These are phyloP conservation scores for Symphodus melops DNA, from an alignment of 2,113 vertebrate species.

Conservation along the genomic window DNA sequence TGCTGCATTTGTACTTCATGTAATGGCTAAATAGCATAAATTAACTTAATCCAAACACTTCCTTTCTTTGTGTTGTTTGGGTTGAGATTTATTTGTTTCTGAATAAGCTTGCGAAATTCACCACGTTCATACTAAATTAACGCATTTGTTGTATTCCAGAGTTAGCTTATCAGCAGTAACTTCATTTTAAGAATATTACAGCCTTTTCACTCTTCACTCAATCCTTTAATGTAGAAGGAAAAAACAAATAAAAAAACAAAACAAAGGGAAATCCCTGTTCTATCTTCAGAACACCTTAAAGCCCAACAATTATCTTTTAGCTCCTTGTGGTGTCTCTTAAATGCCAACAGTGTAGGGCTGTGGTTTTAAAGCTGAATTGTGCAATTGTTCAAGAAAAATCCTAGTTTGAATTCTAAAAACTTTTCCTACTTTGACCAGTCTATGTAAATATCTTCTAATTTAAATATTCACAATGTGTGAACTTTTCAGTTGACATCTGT, in stretches of 20 bases:
- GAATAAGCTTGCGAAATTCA: background rate
- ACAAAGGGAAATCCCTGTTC: constrained; percentile 4
- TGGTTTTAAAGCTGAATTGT: constrained; percentile 29
- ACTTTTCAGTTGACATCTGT: constrained; percentile 16
- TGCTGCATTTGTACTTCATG: constrained; percentile 1
- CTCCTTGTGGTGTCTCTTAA: constrained; percentile 1
- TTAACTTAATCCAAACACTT: background rate
- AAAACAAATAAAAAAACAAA: background rate
- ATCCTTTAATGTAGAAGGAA: background rate
- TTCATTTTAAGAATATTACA: background rate
- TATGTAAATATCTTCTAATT: constrained; percentile 4
- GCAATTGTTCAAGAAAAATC: too few species aligned
- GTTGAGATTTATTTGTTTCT: background rate
- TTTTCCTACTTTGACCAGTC: background rate
- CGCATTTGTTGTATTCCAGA: background rate
- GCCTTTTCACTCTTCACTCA: background rate
- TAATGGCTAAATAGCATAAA: too few species aligned
- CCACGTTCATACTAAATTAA: background rate
- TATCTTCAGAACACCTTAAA: background rate
- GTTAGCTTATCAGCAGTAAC: background rate
- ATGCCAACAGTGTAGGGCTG: background rate
- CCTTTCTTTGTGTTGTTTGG: background rate
- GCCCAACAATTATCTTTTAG: constrained; percentile 6
- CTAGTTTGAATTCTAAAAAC: background rate
- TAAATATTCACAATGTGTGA: constrained; percentile 24